Evolutionary conservation across 1,140 invertebrate genomes (phyloP).

Genomic region (Meloidogyne chitwoodi): DNA sequence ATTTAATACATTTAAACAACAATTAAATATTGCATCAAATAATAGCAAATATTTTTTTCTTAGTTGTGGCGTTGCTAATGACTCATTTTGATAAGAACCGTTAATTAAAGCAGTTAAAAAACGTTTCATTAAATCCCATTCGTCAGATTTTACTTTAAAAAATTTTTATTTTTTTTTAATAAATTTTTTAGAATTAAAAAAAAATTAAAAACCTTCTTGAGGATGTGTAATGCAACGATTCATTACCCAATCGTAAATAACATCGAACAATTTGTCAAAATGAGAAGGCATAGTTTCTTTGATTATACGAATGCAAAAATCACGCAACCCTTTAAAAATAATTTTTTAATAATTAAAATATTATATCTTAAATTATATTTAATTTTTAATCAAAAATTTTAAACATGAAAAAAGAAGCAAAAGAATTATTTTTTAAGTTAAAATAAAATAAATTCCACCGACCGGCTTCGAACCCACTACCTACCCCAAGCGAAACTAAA

Average conservation of each 20-base stretch:
- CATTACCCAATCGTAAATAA: slow-evolving; percentile 40
- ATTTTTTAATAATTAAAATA: no score
- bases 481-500: background rate
- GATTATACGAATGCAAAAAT: slow-evolving; percentile 35
- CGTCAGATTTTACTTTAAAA: slow-evolving; percentile 24
- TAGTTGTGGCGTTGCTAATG: slow-evolving; percentile 27
- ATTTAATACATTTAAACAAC: background rate
- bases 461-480: background rate
- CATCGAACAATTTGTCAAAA: slow-evolving; percentile 27
- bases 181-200: background rate
- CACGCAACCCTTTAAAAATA: slow-evolving; percentile 39
- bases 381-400: no score
- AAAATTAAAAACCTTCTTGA: slow-evolving; percentile 13
- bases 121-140: slow-evolving; percentile 50
- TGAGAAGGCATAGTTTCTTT: slow-evolving; percentile 28
- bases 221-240: slow-evolving; percentile 33
- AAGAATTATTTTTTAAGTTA: background rate
- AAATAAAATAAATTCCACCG: background rate
- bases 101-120: slow-evolving; percentile 46
- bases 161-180: no score
- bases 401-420: background rate
- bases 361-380: no score
- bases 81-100: background rate
- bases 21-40: slow-evolving; percentile 40
- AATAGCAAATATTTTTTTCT: slow-evolving; percentile 21